Percentiles rank a stretch among this genome's conserved stretches.
phyloP scores from a whole-genome alignment of 2,888 invertebrate species.

The Mythimna pallens region DNA sequence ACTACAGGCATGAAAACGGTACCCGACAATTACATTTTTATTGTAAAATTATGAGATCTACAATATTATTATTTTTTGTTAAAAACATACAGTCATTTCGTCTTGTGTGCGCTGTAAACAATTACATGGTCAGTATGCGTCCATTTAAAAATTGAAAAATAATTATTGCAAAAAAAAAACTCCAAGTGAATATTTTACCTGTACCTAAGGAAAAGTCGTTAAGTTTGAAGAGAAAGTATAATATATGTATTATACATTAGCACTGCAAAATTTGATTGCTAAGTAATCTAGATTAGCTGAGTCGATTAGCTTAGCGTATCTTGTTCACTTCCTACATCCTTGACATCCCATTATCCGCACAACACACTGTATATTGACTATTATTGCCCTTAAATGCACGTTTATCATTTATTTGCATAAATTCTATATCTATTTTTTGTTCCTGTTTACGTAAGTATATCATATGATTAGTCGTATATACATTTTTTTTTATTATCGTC shows the following conservation, averaged over 20 bases:
- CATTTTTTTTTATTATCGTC: slow-evolving; percentile 62
- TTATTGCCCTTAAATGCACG: slow-evolving; percentile 68
- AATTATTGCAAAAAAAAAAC: neutral
- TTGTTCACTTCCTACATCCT: slow-evolving; percentile 39
- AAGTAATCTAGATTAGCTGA: slow-evolving; percentile 23
- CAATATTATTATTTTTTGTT: slow-evolving; percentile 15
- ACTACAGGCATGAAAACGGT: slow-evolving; percentile 80
- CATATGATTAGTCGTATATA: slow-evolving; percentile 27
- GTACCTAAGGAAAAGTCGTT: neutral
- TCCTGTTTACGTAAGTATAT: slow-evolving; percentile 32
- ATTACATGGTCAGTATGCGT: neutral
- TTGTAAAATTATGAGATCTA: slow-evolving; percentile 44
- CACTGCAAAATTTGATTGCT: slow-evolving; percentile 31
- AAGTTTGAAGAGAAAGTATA: slow-evolving; percentile 21
- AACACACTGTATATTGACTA: slow-evolving; percentile 49
- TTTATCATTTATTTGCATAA: slow-evolving; percentile 74
- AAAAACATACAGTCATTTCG: slow-evolving; percentile 24
- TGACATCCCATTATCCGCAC: slow-evolving; percentile 43
- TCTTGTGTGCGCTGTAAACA: slow-evolving; percentile 26
- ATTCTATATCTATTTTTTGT: slow-evolving; percentile 39
- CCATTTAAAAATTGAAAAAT: neutral
- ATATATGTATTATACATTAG: slow-evolving; percentile 28
- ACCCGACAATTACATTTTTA: slow-evolving; percentile 63
- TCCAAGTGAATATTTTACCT: neutral
- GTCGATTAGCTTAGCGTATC: slow-evolving; percentile 48